A percentile compares a stretch with the other conserved stretches of the same genome.
Evolutionary conservation across 2,888 invertebrate genomes (phyloP).

Genomic region (Ethmia dodecea): DNA sequence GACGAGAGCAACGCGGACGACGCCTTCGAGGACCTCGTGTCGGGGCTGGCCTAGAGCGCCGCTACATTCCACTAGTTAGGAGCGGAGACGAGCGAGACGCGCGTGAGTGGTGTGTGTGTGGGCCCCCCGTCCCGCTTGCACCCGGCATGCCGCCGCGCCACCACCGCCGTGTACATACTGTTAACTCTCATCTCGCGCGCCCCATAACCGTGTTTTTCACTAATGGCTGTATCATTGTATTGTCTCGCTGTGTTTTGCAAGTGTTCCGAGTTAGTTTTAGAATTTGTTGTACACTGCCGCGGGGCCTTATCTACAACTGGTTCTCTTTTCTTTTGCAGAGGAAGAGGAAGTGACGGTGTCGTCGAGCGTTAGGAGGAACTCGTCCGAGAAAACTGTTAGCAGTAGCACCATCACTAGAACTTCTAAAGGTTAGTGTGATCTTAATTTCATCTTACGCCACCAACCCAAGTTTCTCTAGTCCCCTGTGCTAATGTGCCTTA

Average conservation of each 20-base stretch:
- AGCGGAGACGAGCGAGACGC: conserved; percentile 70
- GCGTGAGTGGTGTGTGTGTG: conserved; percentile 76
- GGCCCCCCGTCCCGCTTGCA: conserved; percentile 60
- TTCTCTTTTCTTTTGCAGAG: conserved; percentile 43
- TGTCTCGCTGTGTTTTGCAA: conserved; percentile 63
- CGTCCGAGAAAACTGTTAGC: conserved; percentile 77
- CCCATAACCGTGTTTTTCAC: conserved; percentile 71
- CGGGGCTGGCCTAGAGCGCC: conserved; percentile 71
- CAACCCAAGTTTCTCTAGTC: neutral
- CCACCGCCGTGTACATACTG: conserved; percentile 48
- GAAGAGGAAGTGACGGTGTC: conserved; percentile 67
- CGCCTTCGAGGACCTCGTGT: conserved; percentile 92
- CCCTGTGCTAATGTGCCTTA: neutral
- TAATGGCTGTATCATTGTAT: conserved; percentile 66
- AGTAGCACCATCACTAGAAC: conserved; percentile 78
- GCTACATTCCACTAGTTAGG: conserved; percentile 68
- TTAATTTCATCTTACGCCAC: neutral
- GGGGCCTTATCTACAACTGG: conserved; percentile 5
- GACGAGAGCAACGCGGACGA: conserved; percentile 91
- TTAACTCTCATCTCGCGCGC: conserved; percentile 57
- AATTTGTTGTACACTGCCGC: neutral
- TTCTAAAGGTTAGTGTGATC: conserved; percentile 67
- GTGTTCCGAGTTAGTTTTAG: conserved; percentile 38
- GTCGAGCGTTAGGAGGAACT: conserved; percentile 68
- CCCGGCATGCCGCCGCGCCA: conserved; percentile 40